These are phyloP conservation scores for Phengaris arion DNA, from an alignment of 2,888 invertebrate genomes.

Conservation along the genomic window DNA sequence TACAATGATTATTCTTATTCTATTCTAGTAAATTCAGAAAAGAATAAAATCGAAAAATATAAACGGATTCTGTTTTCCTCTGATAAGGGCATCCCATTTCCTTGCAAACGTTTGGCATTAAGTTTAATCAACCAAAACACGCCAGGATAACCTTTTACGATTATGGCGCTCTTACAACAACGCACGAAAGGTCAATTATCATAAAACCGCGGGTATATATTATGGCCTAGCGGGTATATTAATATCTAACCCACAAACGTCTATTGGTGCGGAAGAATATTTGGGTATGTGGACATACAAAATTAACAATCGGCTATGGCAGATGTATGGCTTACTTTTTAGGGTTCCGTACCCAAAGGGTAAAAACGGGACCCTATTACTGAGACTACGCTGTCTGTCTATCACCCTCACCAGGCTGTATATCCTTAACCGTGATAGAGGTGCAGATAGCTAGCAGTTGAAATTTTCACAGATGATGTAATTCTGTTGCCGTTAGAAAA, in stretches of 20 bases:
- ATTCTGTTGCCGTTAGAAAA: no score
- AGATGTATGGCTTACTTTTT: neutral
- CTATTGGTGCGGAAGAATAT: neutral
- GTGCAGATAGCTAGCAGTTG: no score
- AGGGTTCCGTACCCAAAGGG: neutral
- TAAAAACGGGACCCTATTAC: no score
- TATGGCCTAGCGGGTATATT: neutral
- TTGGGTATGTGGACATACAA: neutral
- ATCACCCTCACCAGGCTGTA: no score
- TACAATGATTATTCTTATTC: no score
- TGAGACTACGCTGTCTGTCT: no score
- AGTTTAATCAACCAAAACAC: slow-evolving; percentile 1
- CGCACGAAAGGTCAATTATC: neutral
- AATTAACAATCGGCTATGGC: neutral
- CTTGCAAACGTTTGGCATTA: neutral
- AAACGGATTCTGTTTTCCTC: neutral
- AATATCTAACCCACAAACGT: neutral
- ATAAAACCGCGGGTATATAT: neutral
- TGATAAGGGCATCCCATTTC: neutral
- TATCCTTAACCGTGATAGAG: no score
- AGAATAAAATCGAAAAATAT: neutral
- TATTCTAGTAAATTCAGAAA: neutral
- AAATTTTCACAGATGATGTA: no score
- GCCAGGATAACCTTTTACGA: slow-evolving; percentile 13
- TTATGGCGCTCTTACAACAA: neutral